These are phyloP conservation scores for Papilio xuthus DNA, from an alignment of 1,140 invertebrate genomes.

Conservation along the genomic window DNA sequence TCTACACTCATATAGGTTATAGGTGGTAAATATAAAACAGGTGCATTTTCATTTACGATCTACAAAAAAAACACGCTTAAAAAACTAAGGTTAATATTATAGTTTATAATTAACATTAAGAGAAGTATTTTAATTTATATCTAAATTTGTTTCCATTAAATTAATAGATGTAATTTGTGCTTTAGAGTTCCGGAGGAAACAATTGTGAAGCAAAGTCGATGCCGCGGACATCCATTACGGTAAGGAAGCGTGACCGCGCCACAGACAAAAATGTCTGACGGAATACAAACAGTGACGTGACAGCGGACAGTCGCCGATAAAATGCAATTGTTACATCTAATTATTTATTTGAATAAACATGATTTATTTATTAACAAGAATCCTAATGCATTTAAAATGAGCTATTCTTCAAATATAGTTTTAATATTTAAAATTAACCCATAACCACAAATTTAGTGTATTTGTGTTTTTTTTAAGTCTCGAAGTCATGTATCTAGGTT, in stretches of 20 bases:
- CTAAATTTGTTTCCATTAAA: conserved; percentile 6
- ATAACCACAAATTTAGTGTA: no score
- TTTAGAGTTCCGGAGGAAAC: conserved; percentile 35
- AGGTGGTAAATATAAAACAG: no score
- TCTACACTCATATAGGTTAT: no score
- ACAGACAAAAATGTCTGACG: conserved; percentile 50
- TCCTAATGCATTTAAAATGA: no score
- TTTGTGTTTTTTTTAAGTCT: no score
- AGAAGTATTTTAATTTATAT: conserved; percentile 27
- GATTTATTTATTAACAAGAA: no score
- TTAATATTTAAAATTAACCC: no score
- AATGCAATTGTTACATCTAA: conserved; percentile 25
- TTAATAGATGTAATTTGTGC: conserved; percentile 35
- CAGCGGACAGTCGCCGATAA: conserved; percentile 41
- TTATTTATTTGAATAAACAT: no score
- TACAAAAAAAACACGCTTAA: no score
- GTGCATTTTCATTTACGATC: no score
- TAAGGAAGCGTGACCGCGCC: conserved; percentile 41
- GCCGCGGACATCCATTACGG: conserved; percentile 51
- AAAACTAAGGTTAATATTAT: neutral
- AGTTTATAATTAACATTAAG: conserved; percentile 3
- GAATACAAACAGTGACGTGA: conserved; percentile 50
- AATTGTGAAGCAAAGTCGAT: conserved; percentile 35
- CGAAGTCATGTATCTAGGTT: no score
- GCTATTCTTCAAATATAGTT: no score